Conservation (phyloP, 2,888 invertebrate species). For the Ecliptopera silaceata region DNA sequence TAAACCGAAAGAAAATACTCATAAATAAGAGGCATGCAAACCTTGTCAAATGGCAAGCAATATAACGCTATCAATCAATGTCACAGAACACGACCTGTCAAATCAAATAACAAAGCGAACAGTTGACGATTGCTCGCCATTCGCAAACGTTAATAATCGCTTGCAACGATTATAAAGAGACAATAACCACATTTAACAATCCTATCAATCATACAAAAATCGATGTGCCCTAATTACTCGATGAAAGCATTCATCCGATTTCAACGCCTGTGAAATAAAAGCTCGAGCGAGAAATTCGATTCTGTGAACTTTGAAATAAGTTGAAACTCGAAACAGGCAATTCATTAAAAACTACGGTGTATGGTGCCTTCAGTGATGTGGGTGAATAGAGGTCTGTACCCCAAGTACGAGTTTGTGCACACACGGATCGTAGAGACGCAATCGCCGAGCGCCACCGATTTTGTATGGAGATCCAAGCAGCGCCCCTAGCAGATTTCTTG, state of each 20-base stretch:
- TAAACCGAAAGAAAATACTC: too few relatives aligned
- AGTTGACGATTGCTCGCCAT: slow-evolving; percentile 24
- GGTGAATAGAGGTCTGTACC: slow-evolving; percentile 28
- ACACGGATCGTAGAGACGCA: too few relatives aligned
- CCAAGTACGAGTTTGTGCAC: too few relatives aligned
- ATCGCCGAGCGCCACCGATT: too few relatives aligned
- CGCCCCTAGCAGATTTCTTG: too few relatives aligned
- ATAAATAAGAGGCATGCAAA: too few relatives aligned
- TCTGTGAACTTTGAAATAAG: slow-evolving; percentile 15
- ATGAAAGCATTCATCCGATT: slow-evolving; percentile 21
- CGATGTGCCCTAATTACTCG: slow-evolving; percentile 26
- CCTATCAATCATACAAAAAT: slow-evolving; percentile 18
- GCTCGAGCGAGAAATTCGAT: slow-evolving; percentile 1
- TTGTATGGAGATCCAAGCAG: too few relatives aligned
- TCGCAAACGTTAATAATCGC: slow-evolving; percentile 24
- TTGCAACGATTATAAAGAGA: slow-evolving; percentile 18
- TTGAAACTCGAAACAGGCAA: slow-evolving; percentile 39
- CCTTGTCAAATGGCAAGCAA: slow-evolving; percentile 17
- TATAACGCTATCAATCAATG: slow-evolving; percentile 54
- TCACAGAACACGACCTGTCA: slow-evolving; percentile 49
- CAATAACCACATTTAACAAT: slow-evolving; percentile 14
- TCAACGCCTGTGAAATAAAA: slow-evolving; percentile 19
- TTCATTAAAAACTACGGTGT: slow-evolving; percentile 40
- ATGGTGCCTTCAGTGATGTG: slow-evolving; percentile 35
- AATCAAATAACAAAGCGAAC: slow-evolving; percentile 38